Conservation (phyloP, 2,888 invertebrate genomes). For the Ecdyonurus torrentis region DNA sequence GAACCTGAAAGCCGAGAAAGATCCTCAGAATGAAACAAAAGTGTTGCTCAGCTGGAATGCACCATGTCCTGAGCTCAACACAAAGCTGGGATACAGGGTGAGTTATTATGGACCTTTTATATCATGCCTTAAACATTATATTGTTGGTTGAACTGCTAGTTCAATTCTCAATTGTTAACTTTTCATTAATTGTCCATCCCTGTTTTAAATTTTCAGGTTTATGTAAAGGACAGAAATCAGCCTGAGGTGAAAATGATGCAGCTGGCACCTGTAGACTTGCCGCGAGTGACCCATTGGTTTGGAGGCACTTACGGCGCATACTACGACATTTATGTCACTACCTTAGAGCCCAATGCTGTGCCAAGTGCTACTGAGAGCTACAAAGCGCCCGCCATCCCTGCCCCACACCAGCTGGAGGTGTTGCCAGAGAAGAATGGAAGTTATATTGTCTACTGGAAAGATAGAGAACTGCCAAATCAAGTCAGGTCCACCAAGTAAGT, state of each 20-base stretch:
- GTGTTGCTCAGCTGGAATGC: slow-evolving; percentile 43
- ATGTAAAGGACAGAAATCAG: slow-evolving; percentile 29
- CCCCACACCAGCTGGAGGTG: slow-evolving; percentile 46
- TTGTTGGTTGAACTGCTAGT: no score
- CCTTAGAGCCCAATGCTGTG: slow-evolving; percentile 28
- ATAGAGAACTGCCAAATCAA: slow-evolving; percentile 24
- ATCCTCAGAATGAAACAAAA: slow-evolving; percentile 13
- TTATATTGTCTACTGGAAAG: slow-evolving; percentile 48
- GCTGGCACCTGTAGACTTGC: slow-evolving; percentile 29
- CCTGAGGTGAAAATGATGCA: slow-evolving; percentile 30
- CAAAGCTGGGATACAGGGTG: slow-evolving; percentile 41
- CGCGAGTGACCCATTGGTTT: slow-evolving; percentile 20
- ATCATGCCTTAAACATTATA: no score
- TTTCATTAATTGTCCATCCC: background rate
- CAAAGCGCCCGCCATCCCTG: slow-evolving; percentile 36
- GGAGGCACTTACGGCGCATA: slow-evolving; percentile 30
- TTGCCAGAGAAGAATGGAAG: slow-evolving; percentile 40
- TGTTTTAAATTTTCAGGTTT: slow-evolving; percentile 27
- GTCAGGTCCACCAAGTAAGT: slow-evolving; percentile 4
- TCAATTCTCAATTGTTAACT: no score
- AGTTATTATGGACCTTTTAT: slow-evolving; percentile 20
- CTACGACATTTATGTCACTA: slow-evolving; percentile 34
- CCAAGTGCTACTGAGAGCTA: slow-evolving; percentile 32
- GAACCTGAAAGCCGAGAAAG: slow-evolving; percentile 33
- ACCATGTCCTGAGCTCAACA: slow-evolving; percentile 39